These are phyloP conservation scores for Lepisosteus osseus DNA, from an alignment of 2,113 vertebrate genomes.

Conservation along the genomic window DNA sequence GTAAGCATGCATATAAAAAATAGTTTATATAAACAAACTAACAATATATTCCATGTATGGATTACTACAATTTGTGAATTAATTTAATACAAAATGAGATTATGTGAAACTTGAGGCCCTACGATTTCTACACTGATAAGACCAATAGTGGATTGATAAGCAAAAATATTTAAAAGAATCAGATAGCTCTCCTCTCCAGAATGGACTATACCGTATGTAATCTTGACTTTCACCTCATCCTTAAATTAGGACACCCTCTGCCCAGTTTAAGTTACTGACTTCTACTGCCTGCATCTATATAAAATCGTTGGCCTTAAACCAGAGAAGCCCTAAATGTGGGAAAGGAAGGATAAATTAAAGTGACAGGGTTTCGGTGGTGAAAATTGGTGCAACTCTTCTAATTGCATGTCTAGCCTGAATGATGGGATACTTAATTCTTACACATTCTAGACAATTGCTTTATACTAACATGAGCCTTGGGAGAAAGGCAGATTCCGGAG, in stretches of 20 bases:
- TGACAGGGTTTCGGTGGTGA: constrained; percentile 83
- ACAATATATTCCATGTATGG: no score
- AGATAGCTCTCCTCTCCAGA: constrained; percentile 4
- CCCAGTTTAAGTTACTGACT: constrained; percentile 22
- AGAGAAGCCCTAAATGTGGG: constrained; percentile 71
- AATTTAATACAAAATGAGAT: no score
- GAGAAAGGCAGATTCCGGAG: constrained; percentile 79
- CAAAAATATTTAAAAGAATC: constrained; percentile 59
- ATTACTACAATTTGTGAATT: no score
- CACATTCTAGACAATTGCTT: constrained; percentile 93
- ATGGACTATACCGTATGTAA: no score
- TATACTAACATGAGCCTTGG: constrained; percentile 83
- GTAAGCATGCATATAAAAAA: no score
- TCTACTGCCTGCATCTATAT: constrained; percentile 62
- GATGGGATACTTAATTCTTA: constrained; percentile 95
- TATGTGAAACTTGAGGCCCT: no score
- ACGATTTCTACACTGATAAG: no score
- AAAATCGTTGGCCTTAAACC: constrained; percentile 70
- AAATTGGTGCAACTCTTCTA: constrained; percentile 89
- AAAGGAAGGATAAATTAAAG: constrained; percentile 82
- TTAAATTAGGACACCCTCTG: constrained; percentile 8
- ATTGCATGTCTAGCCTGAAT: constrained; percentile 93
- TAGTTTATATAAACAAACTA: no score
- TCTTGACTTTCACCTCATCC: not conserved
- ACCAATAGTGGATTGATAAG: constrained; percentile 10